phyloP scores from a whole-genome alignment of 2,888 invertebrate genomes.

The Ecliptopera silaceata region DNA sequence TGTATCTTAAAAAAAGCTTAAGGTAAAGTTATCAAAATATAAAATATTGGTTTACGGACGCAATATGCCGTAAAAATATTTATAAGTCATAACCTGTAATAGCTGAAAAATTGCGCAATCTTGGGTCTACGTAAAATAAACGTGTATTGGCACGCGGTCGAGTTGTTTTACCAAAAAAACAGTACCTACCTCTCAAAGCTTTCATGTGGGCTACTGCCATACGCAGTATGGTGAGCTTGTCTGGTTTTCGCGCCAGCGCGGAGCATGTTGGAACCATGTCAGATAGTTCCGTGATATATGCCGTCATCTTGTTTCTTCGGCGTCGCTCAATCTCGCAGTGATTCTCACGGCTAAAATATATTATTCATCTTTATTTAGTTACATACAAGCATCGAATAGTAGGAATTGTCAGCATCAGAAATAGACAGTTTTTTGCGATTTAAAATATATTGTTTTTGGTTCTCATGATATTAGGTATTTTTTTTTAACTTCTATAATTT shows the following conservation, averaged over 20 bases:
- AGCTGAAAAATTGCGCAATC: constrained; percentile 5
- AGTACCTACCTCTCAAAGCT: constrained; percentile 91
- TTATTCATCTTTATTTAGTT: not conserved
- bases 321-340: constrained; percentile 99
- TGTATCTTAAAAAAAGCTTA: constrained; percentile 1
- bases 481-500: too few relatives aligned
- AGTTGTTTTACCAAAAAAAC: not conserved
- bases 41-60: not conserved
- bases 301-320: constrained; percentile 99
- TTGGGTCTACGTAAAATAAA: not conserved
- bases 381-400: too few relatives aligned
- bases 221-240: constrained; percentile 98
- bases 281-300: constrained; percentile 99
- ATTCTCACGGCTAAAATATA: constrained; percentile 91
- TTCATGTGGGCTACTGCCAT: constrained; percentile 99
- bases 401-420: too few relatives aligned
- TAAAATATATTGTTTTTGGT: too few relatives aligned
- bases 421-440: too few relatives aligned
- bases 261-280: constrained; percentile 99
- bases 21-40: not conserved
- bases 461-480: too few relatives aligned
- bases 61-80: constrained; percentile 9
- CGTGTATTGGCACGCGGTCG: not conserved
- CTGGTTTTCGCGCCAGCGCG: constrained; percentile 98
- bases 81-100: constrained; percentile 1